Conservation (phyloP, 2,888 invertebrate genomes). For the Acanthosepion esculentum region DNA sequence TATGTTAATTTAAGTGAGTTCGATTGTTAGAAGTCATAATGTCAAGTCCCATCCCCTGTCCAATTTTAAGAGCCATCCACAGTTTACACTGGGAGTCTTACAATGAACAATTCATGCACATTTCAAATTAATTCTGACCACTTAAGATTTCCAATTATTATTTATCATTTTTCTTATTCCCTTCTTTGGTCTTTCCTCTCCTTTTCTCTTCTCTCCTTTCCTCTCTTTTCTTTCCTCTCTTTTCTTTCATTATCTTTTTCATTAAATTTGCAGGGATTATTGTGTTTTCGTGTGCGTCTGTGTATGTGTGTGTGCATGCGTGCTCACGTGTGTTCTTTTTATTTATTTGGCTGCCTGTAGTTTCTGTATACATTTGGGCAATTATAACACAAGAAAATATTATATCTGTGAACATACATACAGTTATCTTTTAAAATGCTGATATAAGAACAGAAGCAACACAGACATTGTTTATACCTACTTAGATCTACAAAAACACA, state of each 20-base stretch:
- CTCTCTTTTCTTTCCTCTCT: not conserved
- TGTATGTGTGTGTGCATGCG: too few species aligned
- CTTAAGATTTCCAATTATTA: constrained; percentile 33
- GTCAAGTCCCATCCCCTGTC: not conserved
- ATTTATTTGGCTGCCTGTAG: not conserved
- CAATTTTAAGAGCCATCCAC: not conserved
- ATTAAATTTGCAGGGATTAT: not conserved
- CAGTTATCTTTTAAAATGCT: not conserved
- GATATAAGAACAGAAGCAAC: not conserved
- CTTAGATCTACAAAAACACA: not conserved
- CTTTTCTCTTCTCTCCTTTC: not conserved
- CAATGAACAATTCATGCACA: constrained; percentile 33
- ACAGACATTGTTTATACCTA: not conserved
- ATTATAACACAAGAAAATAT: not conserved
- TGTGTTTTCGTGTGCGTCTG: too few species aligned
- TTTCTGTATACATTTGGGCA: not conserved
- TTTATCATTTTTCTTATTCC: not conserved
- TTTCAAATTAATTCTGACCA: constrained; percentile 3
- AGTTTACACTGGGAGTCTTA: not conserved
- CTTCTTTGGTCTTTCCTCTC: not conserved
- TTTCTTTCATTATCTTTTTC: not conserved
- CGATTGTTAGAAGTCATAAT: not conserved
- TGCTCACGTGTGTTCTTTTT: too few species aligned
- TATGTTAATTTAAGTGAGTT: constrained; percentile 18
- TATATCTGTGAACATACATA: not conserved